These are phyloP conservation scores for Muscina levida DNA, from an alignment of 2,888 invertebrate genomes.

Conservation along the genomic window DNA sequence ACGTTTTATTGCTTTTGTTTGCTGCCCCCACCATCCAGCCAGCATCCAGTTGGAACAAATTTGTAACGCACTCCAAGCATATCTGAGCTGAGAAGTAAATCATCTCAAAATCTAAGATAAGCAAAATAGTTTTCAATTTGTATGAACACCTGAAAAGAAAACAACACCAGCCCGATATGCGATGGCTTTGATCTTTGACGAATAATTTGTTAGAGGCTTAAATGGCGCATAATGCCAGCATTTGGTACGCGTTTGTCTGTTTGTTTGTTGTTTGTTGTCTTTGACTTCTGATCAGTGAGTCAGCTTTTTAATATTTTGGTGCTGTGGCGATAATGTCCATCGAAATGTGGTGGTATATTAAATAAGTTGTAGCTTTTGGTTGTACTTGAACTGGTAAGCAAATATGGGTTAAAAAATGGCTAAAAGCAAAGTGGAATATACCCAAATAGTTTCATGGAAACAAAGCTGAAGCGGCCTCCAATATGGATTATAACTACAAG, in stretches of 20 bases:
- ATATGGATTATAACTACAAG: too few relatives aligned
- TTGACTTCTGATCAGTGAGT: constrained; percentile 55
- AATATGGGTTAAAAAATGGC: too few relatives aligned
- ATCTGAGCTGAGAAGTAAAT: constrained; percentile 41
- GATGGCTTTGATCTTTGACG: constrained; percentile 56
- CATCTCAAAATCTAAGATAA: constrained; percentile 58
- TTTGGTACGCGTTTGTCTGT: background rate
- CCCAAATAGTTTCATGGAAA: too few relatives aligned
- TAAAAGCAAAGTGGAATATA: too few relatives aligned
- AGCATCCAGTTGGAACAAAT: constrained; percentile 23
- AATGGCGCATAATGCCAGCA: constrained; percentile 44
- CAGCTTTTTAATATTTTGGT: constrained; percentile 58
- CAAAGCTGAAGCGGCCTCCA: too few relatives aligned
- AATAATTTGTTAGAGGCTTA: constrained; percentile 42
- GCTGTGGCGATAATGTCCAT: constrained; percentile 3
- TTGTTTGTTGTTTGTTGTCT: constrained; percentile 44
- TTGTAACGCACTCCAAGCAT: constrained; percentile 53
- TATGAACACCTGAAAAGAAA: constrained; percentile 52
- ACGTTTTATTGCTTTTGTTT: constrained; percentile 39
- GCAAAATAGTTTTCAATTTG: constrained; percentile 52
- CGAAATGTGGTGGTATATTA: constrained; percentile 37
- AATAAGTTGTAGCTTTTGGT: background rate
- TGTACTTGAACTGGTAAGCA: background rate
- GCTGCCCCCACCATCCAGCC: background rate
- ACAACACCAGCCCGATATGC: constrained; percentile 4